Conservation (phyloP, 2,797 vertebrate genomes). For the Characodon lateralis region DNA sequence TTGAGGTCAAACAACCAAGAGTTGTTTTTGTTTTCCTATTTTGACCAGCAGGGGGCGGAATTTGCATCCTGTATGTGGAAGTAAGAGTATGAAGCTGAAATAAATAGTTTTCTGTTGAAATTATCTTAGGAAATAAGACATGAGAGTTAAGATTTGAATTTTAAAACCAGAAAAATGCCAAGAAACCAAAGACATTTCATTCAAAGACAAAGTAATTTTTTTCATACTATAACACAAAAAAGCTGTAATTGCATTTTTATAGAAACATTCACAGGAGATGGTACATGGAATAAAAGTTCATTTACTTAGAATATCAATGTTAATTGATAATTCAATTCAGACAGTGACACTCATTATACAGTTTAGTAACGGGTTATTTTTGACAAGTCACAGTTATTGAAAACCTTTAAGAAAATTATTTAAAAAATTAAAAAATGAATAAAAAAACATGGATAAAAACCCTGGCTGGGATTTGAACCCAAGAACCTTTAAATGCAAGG, state of each 20-base stretch:
- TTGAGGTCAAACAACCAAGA: background rate
- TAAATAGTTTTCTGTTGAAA: background rate
- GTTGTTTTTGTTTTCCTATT: background rate
- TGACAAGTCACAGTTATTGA: background rate
- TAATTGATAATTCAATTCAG: background rate
- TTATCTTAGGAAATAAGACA: background rate
- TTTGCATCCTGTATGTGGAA: conserved; percentile 5
- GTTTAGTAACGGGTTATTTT: background rate
- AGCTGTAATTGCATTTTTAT: background rate
- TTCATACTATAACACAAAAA: no score
- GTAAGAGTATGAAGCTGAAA: no score
- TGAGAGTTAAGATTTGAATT: background rate
- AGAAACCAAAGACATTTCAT: background rate
- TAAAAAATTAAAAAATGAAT: no score
- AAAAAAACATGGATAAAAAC: no score
- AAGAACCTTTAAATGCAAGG: background rate
- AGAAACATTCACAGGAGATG: background rate
- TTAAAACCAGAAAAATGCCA: background rate
- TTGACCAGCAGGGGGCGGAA: conserved; percentile 53
- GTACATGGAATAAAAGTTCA: background rate
- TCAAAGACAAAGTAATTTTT: no score
- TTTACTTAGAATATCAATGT: background rate
- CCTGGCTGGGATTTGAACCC: background rate
- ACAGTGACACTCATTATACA: background rate
- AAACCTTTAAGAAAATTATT: background rate